Percentiles rank a stretch among this genome's conserved stretches.
Evolutionary conservation across 2,888 invertebrate genomes (phyloP).

Genomic region (Mimumesa dahlbomi): DNA sequence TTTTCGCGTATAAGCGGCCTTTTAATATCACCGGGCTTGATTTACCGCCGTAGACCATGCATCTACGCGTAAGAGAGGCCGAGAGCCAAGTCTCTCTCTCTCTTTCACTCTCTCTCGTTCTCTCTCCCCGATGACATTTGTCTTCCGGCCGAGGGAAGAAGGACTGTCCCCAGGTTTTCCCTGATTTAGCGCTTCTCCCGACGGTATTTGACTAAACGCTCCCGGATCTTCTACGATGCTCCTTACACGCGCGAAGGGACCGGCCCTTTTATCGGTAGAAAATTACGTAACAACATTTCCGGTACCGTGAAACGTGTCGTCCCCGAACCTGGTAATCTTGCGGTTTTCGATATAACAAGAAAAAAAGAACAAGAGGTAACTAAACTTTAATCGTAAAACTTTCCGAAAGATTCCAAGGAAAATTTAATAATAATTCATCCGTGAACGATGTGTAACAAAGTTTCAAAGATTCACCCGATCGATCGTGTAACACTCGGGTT

Average conservation of each 20-base stretch:
- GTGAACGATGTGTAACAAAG: too few species aligned
- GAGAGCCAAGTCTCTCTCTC: conserved; percentile 32
- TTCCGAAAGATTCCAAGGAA: background rate
- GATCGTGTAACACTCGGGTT: too few species aligned
- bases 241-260: background rate
- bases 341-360: background rate
- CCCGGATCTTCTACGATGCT: conserved; percentile 41
- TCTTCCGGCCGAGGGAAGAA: conserved; percentile 58
- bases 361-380: too few species aligned
- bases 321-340: background rate
- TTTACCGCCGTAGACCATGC: conserved; percentile 77
- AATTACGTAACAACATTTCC: background rate
- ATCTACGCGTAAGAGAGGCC: conserved; percentile 67
- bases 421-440: background rate
- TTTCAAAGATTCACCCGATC: too few species aligned
- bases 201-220: conserved; percentile 66
- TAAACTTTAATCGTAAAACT: background rate
- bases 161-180: conserved; percentile 60
- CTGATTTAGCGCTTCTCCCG: conserved; percentile 63
- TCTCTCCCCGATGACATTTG: conserved; percentile 60
- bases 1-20: conserved; percentile 80
- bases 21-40: conserved; percentile 79
- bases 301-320: background rate
- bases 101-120: conserved; percentile 18
- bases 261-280: background rate